Conservation (phyloP, 2,797 vertebrate genomes). For the Scyliorhinus canicula region DNA sequence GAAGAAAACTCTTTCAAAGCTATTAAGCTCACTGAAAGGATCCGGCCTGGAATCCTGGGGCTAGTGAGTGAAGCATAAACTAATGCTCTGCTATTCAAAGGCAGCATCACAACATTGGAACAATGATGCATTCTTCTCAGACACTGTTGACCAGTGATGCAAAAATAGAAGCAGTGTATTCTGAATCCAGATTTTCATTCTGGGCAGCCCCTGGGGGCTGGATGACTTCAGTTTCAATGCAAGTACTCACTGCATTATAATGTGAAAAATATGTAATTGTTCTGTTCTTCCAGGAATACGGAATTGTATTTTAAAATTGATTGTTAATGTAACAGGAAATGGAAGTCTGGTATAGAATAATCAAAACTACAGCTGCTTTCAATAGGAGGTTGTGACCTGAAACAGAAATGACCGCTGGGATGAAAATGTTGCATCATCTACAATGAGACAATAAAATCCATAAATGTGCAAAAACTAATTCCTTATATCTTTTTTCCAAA, state of each 20-base stretch:
- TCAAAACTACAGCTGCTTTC: slow-evolving; percentile 4
- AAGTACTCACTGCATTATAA: background rate
- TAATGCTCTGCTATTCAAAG: background rate
- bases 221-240: background rate
- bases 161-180: background rate
- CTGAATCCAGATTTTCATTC: slow-evolving; percentile 1
- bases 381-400: background rate
- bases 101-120: background rate
- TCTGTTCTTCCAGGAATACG: background rate
- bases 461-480: background rate
- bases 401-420: background rate
- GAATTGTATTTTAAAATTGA: slow-evolving; percentile 19
- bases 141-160: background rate
- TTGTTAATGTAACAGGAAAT: background rate
- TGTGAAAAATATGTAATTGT: background rate
- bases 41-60: background rate
- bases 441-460: background rate
- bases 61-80: background rate
- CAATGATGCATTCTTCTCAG: background rate
- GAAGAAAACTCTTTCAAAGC: background rate
- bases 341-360: slow-evolving; percentile 18
- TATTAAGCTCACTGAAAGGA: background rate
- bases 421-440: background rate
- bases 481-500: background rate
- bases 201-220: background rate